These are phyloP conservation scores for Sorex maritimensis DNA, from an alignment of 2,797 vertebrate genomes.

Conservation along the genomic window DNA sequence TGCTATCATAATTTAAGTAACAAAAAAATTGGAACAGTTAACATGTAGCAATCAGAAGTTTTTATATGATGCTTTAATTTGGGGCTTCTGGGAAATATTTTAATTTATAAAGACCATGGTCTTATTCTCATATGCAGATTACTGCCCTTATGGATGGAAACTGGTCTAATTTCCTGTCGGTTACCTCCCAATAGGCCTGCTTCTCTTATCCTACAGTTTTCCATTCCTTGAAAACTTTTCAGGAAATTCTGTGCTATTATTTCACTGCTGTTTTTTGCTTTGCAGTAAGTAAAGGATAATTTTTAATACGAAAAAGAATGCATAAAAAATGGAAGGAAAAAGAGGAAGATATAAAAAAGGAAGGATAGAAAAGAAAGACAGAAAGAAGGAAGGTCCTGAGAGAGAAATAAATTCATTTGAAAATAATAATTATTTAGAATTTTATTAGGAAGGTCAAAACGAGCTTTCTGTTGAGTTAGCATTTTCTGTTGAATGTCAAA, in stretches of 20 bases:
- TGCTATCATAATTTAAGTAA: background rate
- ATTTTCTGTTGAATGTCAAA: background rate
- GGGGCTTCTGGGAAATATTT: background rate
- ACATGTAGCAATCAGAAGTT: background rate
- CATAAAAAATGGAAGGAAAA: background rate
- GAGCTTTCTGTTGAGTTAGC: background rate
- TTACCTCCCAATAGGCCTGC: background rate
- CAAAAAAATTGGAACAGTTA: background rate
- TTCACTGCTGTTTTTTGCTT: background rate
- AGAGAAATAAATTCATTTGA: background rate
- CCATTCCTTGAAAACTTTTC: background rate
- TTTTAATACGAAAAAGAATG: background rate
- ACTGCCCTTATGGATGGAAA: background rate
- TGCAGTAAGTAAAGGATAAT: background rate
- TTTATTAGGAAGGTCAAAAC: background rate
- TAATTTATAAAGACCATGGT: background rate
- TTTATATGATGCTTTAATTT: slow-evolving; percentile 26
- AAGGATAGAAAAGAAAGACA: background rate
- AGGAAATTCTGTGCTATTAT: background rate
- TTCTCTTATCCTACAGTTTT: background rate
- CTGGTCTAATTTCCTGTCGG: background rate
- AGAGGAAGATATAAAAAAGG: background rate
- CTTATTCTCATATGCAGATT: background rate
- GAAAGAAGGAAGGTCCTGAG: background rate
- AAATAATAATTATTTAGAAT: background rate